Evolutionary conservation across 2,797 vertebrate genomes (phyloP).

Genomic region (Cynodonichthys magdalenae): DNA sequence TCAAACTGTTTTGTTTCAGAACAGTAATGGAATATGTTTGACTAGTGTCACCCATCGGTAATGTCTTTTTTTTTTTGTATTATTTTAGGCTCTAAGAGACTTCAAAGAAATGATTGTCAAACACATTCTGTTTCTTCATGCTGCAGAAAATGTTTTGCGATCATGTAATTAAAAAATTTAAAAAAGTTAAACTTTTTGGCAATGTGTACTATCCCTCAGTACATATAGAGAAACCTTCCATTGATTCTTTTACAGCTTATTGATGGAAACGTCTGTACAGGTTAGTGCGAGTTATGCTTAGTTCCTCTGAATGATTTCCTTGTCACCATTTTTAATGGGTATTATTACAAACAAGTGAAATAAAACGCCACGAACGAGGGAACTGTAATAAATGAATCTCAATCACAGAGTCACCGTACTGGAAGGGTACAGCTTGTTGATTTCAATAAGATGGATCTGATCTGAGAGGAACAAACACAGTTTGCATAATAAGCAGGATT

Average conservation of each 20-base stretch:
- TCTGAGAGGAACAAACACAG: conserved; percentile 56
- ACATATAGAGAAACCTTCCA: neutral
- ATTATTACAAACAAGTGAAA: conserved; percentile 29
- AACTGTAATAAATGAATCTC: conserved; percentile 46
- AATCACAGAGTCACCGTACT: conserved; percentile 28
- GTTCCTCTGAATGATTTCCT: conserved; percentile 13
- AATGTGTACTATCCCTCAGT: neutral
- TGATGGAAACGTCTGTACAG: conserved; percentile 4
- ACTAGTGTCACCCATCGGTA: too few relatives aligned
- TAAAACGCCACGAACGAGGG: conserved; percentile 35
- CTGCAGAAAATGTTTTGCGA: neutral
- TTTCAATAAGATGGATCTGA: conserved; percentile 46
- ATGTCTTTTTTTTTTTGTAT: neutral
- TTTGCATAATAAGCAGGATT: conserved; percentile 67
- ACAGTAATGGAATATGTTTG: too few relatives aligned
- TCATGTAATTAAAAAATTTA: neutral
- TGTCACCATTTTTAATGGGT: conserved; percentile 29
- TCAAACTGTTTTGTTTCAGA: too few relatives aligned
- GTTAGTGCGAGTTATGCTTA: conserved; percentile 3
- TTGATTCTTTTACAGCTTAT: neutral
- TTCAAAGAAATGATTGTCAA: neutral
- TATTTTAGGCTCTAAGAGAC: neutral
- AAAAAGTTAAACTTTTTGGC: neutral
- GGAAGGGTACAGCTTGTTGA: conserved; percentile 34
- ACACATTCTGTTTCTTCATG: neutral